A percentile compares a stretch with the other conserved stretches of the same genome.
Conservation (phyloP, 23 tunicate species). For the Phallusia fumigata region DNA sequence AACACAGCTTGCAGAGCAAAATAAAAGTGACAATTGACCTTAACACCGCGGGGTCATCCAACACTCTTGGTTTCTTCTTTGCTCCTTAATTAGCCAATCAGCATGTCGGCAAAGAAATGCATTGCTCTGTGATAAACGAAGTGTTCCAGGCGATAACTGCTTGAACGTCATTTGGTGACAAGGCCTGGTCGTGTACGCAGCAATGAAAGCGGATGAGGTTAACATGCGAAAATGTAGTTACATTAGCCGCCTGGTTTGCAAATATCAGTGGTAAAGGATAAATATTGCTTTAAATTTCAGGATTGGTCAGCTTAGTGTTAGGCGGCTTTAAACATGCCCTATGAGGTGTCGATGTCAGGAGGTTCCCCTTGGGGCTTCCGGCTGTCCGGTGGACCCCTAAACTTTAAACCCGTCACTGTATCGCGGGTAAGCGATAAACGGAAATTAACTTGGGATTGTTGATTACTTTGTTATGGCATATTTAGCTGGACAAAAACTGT, state of each 20-base stretch:
- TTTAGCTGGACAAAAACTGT: no score
- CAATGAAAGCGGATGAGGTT: no score
- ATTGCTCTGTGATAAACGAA: background rate
- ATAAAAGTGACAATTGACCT: background rate
- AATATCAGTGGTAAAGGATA: no score
- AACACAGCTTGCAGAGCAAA: background rate
- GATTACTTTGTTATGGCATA: no score
- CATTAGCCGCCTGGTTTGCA: no score
- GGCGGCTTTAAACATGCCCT: slow-evolving; percentile 55
- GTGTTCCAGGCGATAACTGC: background rate
- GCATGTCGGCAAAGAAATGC: background rate
- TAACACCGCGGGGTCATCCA: background rate
- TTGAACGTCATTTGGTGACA: background rate
- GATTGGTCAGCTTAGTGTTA: background rate
- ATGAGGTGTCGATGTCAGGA: slow-evolving; percentile 90
- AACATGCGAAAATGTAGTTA: no score
- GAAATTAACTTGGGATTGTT: no score
- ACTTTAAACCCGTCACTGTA: slow-evolving; percentile 45
- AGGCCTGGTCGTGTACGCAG: no score
- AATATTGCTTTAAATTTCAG: background rate
- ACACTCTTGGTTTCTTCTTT: background rate
- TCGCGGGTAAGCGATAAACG: slow-evolving; percentile 53
- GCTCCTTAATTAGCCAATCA: background rate
- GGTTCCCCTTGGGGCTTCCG: slow-evolving; percentile 93
- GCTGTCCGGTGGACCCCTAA: slow-evolving; percentile 68